Evolutionary conservation across 2,113 vertebrate species (phyloP), one percentile per base, ranked within the genome.

Genomic region (Galbula dea): DNA sequence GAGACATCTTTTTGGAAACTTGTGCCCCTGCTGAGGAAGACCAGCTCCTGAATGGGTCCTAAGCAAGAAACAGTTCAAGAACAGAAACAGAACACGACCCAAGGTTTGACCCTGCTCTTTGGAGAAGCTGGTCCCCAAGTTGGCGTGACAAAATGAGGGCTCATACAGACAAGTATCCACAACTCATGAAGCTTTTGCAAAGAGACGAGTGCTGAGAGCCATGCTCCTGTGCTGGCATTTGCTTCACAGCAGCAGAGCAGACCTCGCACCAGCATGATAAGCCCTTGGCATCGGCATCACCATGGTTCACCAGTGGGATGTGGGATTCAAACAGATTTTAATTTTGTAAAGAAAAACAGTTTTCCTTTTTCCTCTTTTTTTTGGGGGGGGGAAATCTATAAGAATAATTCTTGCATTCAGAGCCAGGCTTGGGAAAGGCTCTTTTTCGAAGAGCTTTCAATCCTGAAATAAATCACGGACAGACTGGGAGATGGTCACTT

Each of bases 191-290:
- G 22, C 6, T 66, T 41, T 48, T 26, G 37, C 27, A 63, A 49
- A 54, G 20, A 34, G 43, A 7, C 2, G n/a, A 0, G 15, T 3
- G 7, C 12, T 5, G 37, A 43, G 12, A 3, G 12, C 0, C 1
- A 51, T 34, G 51, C 30, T 29, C 13, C 27, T 7, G 27, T 62
- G 43, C 51, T 65, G 23, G 27, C 3, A 0, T 29, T 21, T 2
- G 3, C 26, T 20, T 41, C 2, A 2, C 2, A 0, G 45, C 7
- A 1, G 12, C 14, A 8, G 34, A 41, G 18, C 4, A 3, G 32
- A 16, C 46, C 52, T 45, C 3, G 0, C 8, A 7, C 52, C 2
- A 3, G 34, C 43, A 51, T 2, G 1, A 45, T 51, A 43, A 46
- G 57, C 17, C 49, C 32, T 68, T 0, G 0, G n/a, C 32, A 16